phyloP scores from a whole-genome alignment of 2,113 vertebrate species.

The Azemiops feae region DNA sequence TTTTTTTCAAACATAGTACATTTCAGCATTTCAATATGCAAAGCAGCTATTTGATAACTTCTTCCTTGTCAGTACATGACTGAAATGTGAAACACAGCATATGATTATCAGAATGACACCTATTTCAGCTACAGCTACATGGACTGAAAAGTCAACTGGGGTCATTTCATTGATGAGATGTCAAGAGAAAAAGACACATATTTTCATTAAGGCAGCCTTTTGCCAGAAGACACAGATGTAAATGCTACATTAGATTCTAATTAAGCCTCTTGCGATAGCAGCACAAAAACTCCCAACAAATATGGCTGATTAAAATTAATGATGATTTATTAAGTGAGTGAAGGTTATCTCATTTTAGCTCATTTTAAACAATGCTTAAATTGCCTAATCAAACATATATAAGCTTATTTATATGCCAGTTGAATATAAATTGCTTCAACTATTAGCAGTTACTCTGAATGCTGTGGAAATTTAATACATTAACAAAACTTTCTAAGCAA shows the following conservation, averaged over 20 bases:
- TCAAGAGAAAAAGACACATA: slow-evolving; percentile 24
- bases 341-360: slow-evolving; percentile 37
- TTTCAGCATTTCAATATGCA: slow-evolving; percentile 11
- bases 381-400: slow-evolving; percentile 44
- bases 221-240: slow-evolving; percentile 30
- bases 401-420: slow-evolving; percentile 39
- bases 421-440: slow-evolving; percentile 34
- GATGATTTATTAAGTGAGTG: slow-evolving; percentile 40
- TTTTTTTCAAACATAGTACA: neutral
- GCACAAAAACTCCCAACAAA: slow-evolving; percentile 29
- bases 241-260: slow-evolving; percentile 38
- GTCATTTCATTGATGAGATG: slow-evolving; percentile 3
- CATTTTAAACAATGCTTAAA: slow-evolving; percentile 56
- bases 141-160: neutral
- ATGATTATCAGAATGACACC: neutral
- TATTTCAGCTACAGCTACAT: slow-evolving; percentile 6
- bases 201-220: slow-evolving; percentile 8
- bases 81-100: slow-evolving; percentile 10
- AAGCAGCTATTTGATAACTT: neutral
- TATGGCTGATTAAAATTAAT: slow-evolving; percentile 48
- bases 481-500: neutral
- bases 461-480: slow-evolving; percentile 16
- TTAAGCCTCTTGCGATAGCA: slow-evolving; percentile 29
- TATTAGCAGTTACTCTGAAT: slow-evolving; percentile 33
- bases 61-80: neutral